Conservation (phyloP, 2,888 invertebrate species). For the Rotaria sp. region DNA sequence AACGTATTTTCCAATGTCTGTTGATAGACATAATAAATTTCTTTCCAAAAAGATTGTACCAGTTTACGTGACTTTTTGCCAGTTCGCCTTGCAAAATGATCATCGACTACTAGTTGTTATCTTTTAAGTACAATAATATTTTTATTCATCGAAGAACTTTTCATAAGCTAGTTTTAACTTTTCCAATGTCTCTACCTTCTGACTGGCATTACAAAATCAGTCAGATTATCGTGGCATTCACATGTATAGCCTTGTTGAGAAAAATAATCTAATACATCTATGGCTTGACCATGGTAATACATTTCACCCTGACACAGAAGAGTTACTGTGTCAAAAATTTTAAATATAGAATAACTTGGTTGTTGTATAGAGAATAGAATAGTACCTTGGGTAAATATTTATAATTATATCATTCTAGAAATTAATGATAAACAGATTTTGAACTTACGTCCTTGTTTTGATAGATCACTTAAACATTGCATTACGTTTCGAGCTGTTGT, state of each 20-base stretch:
- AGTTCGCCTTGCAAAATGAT: too few species aligned
- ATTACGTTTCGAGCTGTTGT: slow-evolving; percentile 54
- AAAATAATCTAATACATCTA: background rate
- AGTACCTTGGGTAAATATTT: background rate
- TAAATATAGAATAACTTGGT: background rate
- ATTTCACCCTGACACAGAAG: background rate
- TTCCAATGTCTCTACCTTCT: too few species aligned
- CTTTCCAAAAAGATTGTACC: background rate
- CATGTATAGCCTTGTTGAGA: background rate
- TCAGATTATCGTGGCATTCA: background rate
- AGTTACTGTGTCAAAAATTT: background rate
- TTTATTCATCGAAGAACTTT: too few species aligned
- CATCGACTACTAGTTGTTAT: too few species aligned
- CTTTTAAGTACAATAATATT: too few species aligned
- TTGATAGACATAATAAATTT: background rate
- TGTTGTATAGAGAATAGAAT: background rate
- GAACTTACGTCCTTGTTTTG: slow-evolving; percentile 46
- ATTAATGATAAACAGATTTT: background rate
- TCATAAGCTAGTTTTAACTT: too few species aligned
- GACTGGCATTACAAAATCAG: background rate
- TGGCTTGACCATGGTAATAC: background rate
- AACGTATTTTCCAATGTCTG: background rate
- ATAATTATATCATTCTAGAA: background rate
- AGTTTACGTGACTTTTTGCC: too few species aligned
- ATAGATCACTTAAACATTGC: slow-evolving; percentile 46